Base-by-base conservation (phyloP, 2,888 invertebrate species). In the Stratiomys singularior region DNA sequence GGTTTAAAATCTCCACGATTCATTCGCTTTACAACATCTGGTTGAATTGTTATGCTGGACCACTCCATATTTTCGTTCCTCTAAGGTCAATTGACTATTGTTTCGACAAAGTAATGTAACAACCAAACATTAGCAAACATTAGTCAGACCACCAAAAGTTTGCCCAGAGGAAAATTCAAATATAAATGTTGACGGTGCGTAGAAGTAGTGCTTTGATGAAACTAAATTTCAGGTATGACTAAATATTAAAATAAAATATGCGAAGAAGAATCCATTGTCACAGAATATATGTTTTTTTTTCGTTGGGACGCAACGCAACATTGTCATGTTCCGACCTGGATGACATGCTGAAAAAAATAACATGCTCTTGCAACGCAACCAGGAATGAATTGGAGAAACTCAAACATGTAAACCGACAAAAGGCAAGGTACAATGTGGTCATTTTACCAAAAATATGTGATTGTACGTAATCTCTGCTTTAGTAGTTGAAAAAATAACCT, bases 71-170 rank as follows among this genome's bases (percentile, higher is more conserved):
- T 47, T 69, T 46, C 46, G 11, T 15, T 5, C 1, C n/a, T 28
- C 37, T 47, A 69, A 69, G 69, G 69, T 69, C 69, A 69, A 69
- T 44, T 69, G 69, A 47, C 47, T 15, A 69, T 69, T 69, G 69
- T 69, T 69, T 47, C 1, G n/a, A 69, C 23, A 23, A 69, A 21
- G 13, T 23, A 46, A 47, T 69, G 46, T 30, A 69, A 46, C 52
- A n/a, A 4, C 52, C 52, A 52, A 18, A n/a, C n/a, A n/a, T n/a
- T n/a, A n/a, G n/a, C 52, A 9, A 52, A 52, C 15, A 13, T 44
- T 13, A 13, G 15, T 9, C 18, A 13, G 15, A 52, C 52, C 52
- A 52, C 15, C 4, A 4, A 13, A 52, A 18, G 47, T 44, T 69
- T 15, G 25, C 46, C 47, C 23, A 52, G 25, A 46, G 44, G 27